Evolutionary conservation across 2,888 invertebrate species (phyloP), one percentile per base, ranked within the genome.

Genomic region (Tupiocoris notatus): DNA sequence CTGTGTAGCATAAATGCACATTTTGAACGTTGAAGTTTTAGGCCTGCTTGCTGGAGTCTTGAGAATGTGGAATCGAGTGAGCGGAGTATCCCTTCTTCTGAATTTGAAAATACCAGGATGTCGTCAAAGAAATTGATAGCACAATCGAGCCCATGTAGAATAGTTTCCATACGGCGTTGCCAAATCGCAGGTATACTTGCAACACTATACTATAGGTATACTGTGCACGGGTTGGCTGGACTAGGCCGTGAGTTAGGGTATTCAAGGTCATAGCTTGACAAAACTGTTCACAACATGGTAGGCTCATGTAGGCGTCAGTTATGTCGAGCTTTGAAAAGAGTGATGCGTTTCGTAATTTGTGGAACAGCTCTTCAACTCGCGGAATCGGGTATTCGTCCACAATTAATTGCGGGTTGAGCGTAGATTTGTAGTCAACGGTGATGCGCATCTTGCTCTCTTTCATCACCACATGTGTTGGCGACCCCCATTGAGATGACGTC

Each of bases 181-280:
- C 80, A 79, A 22, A 80, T 77, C 2, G 79, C 78, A 23, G 79
- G 79, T 61, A 80, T 80, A 25, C 78, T 80, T 2, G 79, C 79
- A 20, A 77, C 77, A 22, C 77, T 76, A 58, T 63, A 63, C n/a
- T n/a, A n/a, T n/a, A n/a, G n/a, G n/a, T n/a, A n/a, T n/a, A 61
- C 20, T 65, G 63, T 24, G 68, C 75, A 16, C 65, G 57, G 18
- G 63, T 65, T 6, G 75, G 76, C 58, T 56, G 59, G 20, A 78
- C 39, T 18, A 77, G 62, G 17, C 77, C 78, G 68, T 76, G 79
- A 7, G 79, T 77, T 12, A 76, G 77, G 17, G 79, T 79, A 23
- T 63, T 80, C 67, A 68, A 66, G n/a, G 76, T 76, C 76, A 76
- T 68, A 23, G 61, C 66, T 23, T 76, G 57, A 62, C 70, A 75